Percentiles rank a stretch among this genome's conserved stretches.
These are phyloP conservation scores for Bursaphelenchus mucronatus DNA, from an alignment of 1,140 invertebrate species.

Conservation along the genomic window DNA sequence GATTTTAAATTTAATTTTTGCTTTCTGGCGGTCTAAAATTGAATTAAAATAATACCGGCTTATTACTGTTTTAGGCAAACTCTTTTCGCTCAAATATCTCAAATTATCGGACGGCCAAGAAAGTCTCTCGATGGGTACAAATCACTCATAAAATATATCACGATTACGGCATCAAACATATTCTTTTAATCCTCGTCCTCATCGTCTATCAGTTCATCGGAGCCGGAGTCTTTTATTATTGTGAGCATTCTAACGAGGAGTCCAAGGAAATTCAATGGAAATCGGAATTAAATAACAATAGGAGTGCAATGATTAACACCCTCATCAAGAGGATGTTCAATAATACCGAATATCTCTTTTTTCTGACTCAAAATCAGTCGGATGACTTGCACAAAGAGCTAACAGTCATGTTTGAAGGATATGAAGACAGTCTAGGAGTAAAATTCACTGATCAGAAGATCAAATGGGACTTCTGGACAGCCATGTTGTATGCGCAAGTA, in stretches of 20 bases:
- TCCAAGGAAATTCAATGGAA: slow-evolving; percentile 41
- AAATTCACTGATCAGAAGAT: slow-evolving; percentile 51
- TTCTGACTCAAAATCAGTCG: slow-evolving; percentile 31
- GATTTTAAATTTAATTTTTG: no score
- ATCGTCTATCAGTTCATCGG: slow-evolving; percentile 50
- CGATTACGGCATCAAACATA: slow-evolving; percentile 49
- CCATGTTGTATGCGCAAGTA: slow-evolving; percentile 54
- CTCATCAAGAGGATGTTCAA: slow-evolving; percentile 46
- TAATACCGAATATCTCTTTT: slow-evolving; percentile 49
- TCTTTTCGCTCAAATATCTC: slow-evolving; percentile 19
- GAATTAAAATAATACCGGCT: background rate
- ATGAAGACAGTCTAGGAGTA: slow-evolving; percentile 49
- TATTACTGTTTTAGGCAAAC: slow-evolving; percentile 30
- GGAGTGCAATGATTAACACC: slow-evolving; percentile 35
- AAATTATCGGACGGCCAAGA: slow-evolving; percentile 31
- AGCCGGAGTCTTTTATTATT: slow-evolving; percentile 47
- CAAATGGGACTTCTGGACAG: slow-evolving; percentile 55
- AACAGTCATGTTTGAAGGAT: slow-evolving; percentile 22
- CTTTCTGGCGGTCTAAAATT: no score
- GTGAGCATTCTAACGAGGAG: slow-evolving; percentile 38
- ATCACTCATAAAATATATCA: slow-evolving; percentile 39
- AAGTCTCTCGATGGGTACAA: slow-evolving; percentile 34
- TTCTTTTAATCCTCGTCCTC: slow-evolving; percentile 39
- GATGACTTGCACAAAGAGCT: slow-evolving; percentile 32
- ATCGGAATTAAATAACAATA: slow-evolving; percentile 30